Conservation (phyloP, 2,113 vertebrate genomes). For the Engraulis encrasicolus region DNA sequence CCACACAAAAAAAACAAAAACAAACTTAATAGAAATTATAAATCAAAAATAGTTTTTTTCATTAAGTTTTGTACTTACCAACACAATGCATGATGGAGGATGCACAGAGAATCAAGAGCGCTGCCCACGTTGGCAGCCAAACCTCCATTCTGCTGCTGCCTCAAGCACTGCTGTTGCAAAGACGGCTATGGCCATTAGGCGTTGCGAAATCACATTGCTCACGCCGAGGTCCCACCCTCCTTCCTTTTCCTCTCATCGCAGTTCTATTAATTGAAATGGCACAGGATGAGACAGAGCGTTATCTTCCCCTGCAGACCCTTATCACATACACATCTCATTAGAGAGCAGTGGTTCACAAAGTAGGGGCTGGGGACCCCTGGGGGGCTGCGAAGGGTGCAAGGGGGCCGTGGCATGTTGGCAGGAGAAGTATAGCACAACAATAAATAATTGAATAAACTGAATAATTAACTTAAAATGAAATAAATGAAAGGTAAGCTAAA, state of each 20-base stretch:
- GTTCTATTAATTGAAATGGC: background rate
- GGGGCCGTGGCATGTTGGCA: too few species aligned
- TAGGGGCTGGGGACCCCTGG: too few species aligned
- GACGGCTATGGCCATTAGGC: background rate
- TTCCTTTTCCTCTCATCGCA: background rate
- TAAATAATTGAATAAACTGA: too few species aligned
- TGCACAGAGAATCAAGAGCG: background rate
- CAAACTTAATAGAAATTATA: too few species aligned
- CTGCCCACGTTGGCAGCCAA: background rate
- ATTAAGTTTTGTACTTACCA: constrained; percentile 2
- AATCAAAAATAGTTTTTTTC: background rate
- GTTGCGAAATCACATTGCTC: background rate
- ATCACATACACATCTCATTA: background rate
- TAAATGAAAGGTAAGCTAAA: too few species aligned
- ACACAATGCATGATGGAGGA: background rate
- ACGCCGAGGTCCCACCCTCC: background rate
- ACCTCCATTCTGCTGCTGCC: constrained; percentile 2
- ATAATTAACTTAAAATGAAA: too few species aligned
- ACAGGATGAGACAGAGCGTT: background rate
- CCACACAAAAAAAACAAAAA: too few species aligned
- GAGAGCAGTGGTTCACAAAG: too few species aligned
- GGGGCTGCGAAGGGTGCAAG: too few species aligned
- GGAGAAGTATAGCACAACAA: too few species aligned
- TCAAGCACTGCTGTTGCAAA: background rate
- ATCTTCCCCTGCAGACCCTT: background rate